A percentile compares a stretch with the other conserved stretches of the same genome.
phyloP scores from a whole-genome alignment of 1,140 invertebrate genomes.

The Bursaphelenchus mucronatus region DNA sequence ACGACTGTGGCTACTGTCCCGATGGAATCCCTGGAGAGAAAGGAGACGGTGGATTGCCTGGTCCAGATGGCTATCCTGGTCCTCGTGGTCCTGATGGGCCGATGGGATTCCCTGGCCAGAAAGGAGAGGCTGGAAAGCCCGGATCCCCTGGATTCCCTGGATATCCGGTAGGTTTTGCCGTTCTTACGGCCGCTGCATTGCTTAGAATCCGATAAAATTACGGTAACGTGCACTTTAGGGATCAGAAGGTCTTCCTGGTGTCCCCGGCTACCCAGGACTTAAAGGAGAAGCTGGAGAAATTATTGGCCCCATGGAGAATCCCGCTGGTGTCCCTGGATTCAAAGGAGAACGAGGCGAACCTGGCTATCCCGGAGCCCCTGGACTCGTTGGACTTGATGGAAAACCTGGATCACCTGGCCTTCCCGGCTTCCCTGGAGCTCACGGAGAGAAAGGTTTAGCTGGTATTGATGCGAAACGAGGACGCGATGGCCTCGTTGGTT shows the following conservation, averaged over 20 bases:
- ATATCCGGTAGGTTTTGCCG: conserved; percentile 31
- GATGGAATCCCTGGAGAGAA: conserved; percentile 33
- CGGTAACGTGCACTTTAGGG: conserved; percentile 31
- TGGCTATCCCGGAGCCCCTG: conserved; percentile 43
- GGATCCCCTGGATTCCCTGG: conserved; percentile 29
- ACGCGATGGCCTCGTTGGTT: conserved; percentile 42
- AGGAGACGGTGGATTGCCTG: conserved; percentile 31
- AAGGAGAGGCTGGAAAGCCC: conserved; percentile 36
- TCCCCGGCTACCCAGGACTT: conserved; percentile 53
- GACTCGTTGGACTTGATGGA: conserved; percentile 44
- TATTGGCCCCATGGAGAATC: conserved; percentile 59
- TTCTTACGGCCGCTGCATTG: not conserved
- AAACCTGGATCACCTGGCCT: conserved; percentile 32
- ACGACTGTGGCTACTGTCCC: conserved; percentile 50
- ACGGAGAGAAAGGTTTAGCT: conserved; percentile 37
- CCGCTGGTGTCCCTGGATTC: conserved; percentile 42
- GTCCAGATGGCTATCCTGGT: conserved; percentile 28
- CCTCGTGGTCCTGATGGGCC: conserved; percentile 22
- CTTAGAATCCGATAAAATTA: conserved; percentile 6
- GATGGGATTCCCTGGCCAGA: conserved; percentile 29
- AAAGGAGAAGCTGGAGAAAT: conserved; percentile 59
- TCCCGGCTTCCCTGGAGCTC: conserved; percentile 40
- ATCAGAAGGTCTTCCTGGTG: conserved; percentile 50
- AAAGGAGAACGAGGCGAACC: conserved; percentile 48
- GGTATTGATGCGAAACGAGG: conserved; percentile 44